A percentile compares a stretch with the other conserved stretches of the same genome.
These are phyloP conservation scores for Alectura lathami DNA, from an alignment of 2,113 vertebrate genomes.

Conservation along the genomic window DNA sequence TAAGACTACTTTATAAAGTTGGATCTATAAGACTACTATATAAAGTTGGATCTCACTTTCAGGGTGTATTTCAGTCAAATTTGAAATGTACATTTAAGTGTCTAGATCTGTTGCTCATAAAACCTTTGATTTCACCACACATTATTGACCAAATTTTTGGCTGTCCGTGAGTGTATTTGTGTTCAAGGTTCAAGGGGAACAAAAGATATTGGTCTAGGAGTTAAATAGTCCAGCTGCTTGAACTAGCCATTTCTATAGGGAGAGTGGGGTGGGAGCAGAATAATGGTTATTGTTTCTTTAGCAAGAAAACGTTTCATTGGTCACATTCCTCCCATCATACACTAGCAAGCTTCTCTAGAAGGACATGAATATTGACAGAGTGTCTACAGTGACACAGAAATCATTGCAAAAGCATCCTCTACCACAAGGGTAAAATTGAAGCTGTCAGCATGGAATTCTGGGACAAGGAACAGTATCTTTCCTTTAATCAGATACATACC, in stretches of 20 bases:
- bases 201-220: not conserved
- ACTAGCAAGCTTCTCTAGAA: not conserved
- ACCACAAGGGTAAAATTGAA: not conserved
- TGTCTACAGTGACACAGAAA: not conserved
- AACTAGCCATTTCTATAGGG: not conserved
- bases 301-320: not conserved
- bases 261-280: rapidly evolving
- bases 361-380: not conserved
- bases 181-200: not conserved
- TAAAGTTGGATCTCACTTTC: conserved; percentile 30
- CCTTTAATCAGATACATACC: not conserved
- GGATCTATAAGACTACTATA: conserved; percentile 32
- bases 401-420: not conserved
- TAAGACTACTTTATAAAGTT: conserved; percentile 36
- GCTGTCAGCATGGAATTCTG: not conserved
- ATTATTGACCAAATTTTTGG: not conserved
- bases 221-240: not conserved
- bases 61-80: conserved; percentile 26
- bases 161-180: rapidly evolving
- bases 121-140: not conserved
- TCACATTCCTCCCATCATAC: not conserved
- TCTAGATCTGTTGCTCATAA: conserved; percentile 17
- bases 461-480: not conserved
- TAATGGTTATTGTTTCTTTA: not conserved
- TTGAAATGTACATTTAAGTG: conserved; percentile 31